Percentiles rank a stretch among this genome's conserved stretches.
phyloP scores from a whole-genome alignment of 2,888 invertebrate species.

The Plagodis pulveraria region DNA sequence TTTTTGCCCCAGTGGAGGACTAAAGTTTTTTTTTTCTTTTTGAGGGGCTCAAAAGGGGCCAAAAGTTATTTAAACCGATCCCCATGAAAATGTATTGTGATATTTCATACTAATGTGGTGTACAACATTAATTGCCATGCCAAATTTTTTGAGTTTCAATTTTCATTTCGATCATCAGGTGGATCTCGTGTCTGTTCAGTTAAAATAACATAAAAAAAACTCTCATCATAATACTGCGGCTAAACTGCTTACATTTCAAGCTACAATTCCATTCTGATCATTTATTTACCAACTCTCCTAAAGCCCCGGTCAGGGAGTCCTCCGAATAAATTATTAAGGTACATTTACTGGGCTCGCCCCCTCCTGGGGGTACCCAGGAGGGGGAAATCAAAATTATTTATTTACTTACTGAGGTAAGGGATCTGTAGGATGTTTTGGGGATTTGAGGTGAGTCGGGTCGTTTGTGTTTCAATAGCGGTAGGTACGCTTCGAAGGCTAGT shows the following conservation, averaged over 20 bases:
- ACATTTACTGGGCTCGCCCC: constrained; percentile 18
- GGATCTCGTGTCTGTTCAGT: no score
- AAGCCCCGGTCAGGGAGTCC: constrained; percentile 1
- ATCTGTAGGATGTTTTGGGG: constrained; percentile 9
- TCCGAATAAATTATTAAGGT: constrained; percentile 14
- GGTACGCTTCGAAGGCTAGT: no score
- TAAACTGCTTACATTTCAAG: constrained; percentile 7
- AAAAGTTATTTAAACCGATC: no score
- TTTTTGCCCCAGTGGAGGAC: no score
- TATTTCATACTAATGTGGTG: no score
- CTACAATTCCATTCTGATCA: constrained; percentile 3
- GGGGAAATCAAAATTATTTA: constrained; percentile 20
- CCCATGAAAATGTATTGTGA: no score
- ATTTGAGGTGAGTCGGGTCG: constrained; percentile 8
- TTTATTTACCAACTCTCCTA: constrained; percentile 11
- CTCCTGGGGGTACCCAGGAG: constrained; percentile 8
- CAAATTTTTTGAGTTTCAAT: no score
- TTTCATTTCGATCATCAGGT: no score
- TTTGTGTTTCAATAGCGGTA: neutral
- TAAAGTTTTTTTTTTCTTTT: no score
- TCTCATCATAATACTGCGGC: neutral
- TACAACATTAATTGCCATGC: no score
- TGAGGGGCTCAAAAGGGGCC: no score
- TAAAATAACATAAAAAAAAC: neutral
- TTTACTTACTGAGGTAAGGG: constrained; percentile 19